Conservation (phyloP, 2,113 vertebrate species). For the Centrocercus urophasianus region DNA sequence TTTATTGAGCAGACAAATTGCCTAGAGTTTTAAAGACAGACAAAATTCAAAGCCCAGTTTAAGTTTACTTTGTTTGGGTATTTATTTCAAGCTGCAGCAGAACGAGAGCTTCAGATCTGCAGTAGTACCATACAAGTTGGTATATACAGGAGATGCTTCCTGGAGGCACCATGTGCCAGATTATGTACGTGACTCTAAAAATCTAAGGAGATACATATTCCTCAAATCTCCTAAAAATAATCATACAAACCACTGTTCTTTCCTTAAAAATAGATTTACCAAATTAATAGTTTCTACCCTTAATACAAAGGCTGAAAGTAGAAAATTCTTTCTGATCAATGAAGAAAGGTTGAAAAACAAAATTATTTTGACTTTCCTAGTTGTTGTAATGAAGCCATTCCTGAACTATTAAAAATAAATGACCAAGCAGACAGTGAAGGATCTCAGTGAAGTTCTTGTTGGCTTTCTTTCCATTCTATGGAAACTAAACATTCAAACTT, state of each 20-base stretch:
- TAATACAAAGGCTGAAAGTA: not conserved
- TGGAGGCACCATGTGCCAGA: no score
- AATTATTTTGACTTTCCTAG: not conserved
- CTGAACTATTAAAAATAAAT: not conserved
- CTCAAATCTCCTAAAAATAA: not conserved
- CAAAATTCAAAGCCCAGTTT: not conserved
- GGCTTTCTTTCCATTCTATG: not conserved
- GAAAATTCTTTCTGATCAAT: not conserved
- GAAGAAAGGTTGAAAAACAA: not conserved
- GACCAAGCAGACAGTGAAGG: not conserved
- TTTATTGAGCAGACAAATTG: not conserved
- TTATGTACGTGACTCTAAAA: not conserved
- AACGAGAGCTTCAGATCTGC: not conserved
- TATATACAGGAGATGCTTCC: not conserved
- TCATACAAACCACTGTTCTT: not conserved
- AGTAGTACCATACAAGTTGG: not conserved
- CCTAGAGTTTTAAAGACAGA: not conserved
- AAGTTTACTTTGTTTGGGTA: not conserved
- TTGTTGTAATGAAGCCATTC: not conserved
- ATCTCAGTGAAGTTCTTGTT: not conserved
- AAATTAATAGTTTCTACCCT: not conserved
- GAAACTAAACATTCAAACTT: not conserved
- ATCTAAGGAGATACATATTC: not conserved
- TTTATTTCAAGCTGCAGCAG: not conserved
- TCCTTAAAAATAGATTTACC: not conserved